Conservation (phyloP, 1,140 invertebrate species). For the Drosophila mayri region DNA sequence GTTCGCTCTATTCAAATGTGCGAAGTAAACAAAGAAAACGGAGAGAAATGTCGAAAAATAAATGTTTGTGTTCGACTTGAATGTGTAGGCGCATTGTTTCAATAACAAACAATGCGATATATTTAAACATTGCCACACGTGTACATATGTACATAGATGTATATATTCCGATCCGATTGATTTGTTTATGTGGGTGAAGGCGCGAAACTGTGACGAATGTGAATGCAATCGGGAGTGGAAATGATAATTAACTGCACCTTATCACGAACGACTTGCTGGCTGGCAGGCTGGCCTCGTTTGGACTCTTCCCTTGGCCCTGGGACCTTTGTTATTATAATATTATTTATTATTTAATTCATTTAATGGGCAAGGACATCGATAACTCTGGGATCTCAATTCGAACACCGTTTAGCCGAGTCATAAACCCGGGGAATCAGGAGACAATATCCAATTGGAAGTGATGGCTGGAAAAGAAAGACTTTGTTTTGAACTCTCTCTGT, state of each 20-base stretch:
- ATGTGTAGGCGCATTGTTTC: conserved; percentile 52
- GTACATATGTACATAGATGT: neutral
- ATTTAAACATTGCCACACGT: conserved; percentile 52
- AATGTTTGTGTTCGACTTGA: conserved; percentile 42
- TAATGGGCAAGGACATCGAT: conserved; percentile 2
- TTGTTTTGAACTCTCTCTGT: conserved; percentile 8
- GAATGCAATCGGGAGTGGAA: conserved; percentile 26
- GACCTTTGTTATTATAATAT: conserved; percentile 19
- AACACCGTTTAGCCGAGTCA: conserved; percentile 30
- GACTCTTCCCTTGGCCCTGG: conserved; percentile 34
- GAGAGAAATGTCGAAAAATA: conserved; percentile 25
- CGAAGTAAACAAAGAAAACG: conserved; percentile 54
- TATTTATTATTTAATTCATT: neutral
- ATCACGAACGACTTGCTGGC: conserved; percentile 24
- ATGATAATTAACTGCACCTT: conserved; percentile 43
- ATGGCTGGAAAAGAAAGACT: neutral
- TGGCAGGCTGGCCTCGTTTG: conserved; percentile 25
- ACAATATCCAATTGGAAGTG: conserved; percentile 53
- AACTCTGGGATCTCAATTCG: neutral
- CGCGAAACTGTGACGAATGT: conserved; percentile 52
- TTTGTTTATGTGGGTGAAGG: conserved; percentile 40
- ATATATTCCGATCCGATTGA: conserved; percentile 18
- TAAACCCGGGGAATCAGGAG: conserved; percentile 25
- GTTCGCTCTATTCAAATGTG: conserved; percentile 44
- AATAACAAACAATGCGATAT: conserved; percentile 57